phyloP scores from a whole-genome alignment of 2,113 vertebrate genomes.

The Clupea harengus region DNA sequence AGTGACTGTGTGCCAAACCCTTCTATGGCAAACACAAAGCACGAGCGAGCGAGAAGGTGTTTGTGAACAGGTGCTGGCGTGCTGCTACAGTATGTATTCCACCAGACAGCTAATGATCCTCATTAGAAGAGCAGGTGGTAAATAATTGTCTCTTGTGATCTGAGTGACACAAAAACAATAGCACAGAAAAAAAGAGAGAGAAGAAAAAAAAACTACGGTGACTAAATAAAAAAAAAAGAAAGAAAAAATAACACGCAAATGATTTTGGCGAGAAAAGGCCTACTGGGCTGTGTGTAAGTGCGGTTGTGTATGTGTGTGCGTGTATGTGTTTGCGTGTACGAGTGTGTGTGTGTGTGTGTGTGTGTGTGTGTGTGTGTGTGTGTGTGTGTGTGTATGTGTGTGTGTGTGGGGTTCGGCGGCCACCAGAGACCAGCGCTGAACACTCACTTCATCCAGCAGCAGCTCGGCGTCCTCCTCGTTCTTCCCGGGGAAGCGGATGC shows the following conservation, averaged over 20 bases:
- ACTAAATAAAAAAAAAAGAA: neutral
- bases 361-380: constrained; percentile 1
- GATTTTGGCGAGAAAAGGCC: neutral
- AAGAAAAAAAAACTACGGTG: neutral
- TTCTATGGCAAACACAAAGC: neutral
- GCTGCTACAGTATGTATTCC: constrained; percentile 58
- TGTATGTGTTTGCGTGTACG: neutral
- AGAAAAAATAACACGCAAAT: neutral
- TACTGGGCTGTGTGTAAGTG: neutral
- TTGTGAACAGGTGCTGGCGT: constrained; percentile 60
- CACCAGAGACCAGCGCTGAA: constrained; percentile 20
- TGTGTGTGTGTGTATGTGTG: neutral
- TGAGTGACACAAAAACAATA: constrained; percentile 31
- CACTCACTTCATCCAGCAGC: constrained; percentile 89
- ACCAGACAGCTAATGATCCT: constrained; percentile 63
- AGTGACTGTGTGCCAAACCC: neutral
- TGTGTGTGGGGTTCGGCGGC: neutral
- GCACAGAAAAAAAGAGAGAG: neutral
- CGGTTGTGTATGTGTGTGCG: neutral
- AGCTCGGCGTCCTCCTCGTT: constrained; percentile 88
- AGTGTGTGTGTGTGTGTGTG: neutral
- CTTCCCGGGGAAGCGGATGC: constrained; percentile 92
- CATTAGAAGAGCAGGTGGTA: constrained; percentile 66
- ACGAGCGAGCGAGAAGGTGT: constrained; percentile 43
- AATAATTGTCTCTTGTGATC: constrained; percentile 57